Evolutionary conservation across 2,797 vertebrate genomes (phyloP).

Genomic region (Melanotaenia parkinsoni): DNA sequence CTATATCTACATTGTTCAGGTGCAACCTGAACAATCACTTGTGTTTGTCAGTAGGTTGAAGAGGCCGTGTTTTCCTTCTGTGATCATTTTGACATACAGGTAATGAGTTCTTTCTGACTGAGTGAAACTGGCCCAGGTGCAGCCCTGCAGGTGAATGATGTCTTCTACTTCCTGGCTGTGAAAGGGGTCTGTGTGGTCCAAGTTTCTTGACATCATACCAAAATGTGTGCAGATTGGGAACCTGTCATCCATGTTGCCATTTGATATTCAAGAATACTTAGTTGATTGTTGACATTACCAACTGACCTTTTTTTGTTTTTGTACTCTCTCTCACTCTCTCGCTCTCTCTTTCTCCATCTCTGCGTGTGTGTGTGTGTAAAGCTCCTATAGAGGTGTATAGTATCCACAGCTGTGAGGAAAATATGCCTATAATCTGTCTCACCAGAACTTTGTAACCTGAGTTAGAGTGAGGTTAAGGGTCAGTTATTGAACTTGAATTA

Average conservation of each 20-base stretch:
- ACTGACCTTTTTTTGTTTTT: constrained; percentile 74
- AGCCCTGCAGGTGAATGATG: constrained; percentile 71
- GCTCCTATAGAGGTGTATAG: constrained; percentile 75
- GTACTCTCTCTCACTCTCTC: constrained; percentile 9
- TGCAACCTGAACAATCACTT: constrained; percentile 44
- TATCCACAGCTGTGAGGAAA: constrained; percentile 79
- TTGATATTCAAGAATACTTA: constrained; percentile 73
- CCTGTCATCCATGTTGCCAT: constrained; percentile 72
- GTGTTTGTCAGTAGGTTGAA: constrained; percentile 45
- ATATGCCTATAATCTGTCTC: constrained; percentile 78
- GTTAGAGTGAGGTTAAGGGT: constrained; percentile 76
- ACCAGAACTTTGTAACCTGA: constrained; percentile 77
- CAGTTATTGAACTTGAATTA: constrained; percentile 84
- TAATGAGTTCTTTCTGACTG: constrained; percentile 77
- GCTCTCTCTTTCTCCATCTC: constrained; percentile 22
- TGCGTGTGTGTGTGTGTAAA: constrained; percentile 39
- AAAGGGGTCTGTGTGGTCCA: constrained; percentile 80
- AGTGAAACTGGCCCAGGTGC: constrained; percentile 77
- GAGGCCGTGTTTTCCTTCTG: constrained; percentile 60
- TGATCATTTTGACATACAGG: constrained; percentile 61
- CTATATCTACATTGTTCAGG: constrained; percentile 7
- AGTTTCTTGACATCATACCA: constrained; percentile 79
- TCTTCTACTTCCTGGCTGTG: constrained; percentile 71
- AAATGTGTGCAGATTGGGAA: constrained; percentile 61
- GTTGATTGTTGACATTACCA: constrained; percentile 75